Conservation (phyloP, 2,888 invertebrate genomes). For the Amorpha juglandis region DNA sequence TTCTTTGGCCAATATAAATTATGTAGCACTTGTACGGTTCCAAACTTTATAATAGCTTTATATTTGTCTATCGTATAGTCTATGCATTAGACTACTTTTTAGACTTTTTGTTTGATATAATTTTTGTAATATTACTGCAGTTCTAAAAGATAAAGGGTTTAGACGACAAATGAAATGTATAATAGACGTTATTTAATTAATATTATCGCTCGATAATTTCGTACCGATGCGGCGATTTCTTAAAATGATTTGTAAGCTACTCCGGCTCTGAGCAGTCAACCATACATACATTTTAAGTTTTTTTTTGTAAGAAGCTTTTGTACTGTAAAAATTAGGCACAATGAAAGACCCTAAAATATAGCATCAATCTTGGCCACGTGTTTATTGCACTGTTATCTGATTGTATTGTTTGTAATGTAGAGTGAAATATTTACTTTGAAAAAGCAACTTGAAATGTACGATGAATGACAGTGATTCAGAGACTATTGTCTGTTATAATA, state of each 20-base stretch:
- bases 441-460: not conserved
- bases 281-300: too few species aligned
- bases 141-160: not conserved
- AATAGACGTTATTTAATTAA: not conserved
- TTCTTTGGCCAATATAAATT: not conserved
- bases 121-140: not conserved
- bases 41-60: too few species aligned
- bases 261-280: not conserved
- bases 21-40: not conserved
- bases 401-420: not conserved
- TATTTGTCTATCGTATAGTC: too few species aligned
- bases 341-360: not conserved
- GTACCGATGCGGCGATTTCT: not conserved
- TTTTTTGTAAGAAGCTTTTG: too few species aligned
- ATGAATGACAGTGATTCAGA: slow-evolving; percentile 13
- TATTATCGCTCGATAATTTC: not conserved
- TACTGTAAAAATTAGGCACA: not conserved
- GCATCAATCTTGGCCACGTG: not conserved
- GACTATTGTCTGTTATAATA: slow-evolving; percentile 5
- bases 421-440: not conserved
- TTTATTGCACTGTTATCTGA: slow-evolving; percentile 11
- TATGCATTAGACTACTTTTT: too few species aligned
- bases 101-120: not conserved
- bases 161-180: not conserved
- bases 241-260: not conserved